A percentile compares a stretch with the other conserved stretches of the same genome.
These are phyloP conservation scores for Pogonus chalceus DNA, from an alignment of 1,140 invertebrate species.

Conservation along the genomic window DNA sequence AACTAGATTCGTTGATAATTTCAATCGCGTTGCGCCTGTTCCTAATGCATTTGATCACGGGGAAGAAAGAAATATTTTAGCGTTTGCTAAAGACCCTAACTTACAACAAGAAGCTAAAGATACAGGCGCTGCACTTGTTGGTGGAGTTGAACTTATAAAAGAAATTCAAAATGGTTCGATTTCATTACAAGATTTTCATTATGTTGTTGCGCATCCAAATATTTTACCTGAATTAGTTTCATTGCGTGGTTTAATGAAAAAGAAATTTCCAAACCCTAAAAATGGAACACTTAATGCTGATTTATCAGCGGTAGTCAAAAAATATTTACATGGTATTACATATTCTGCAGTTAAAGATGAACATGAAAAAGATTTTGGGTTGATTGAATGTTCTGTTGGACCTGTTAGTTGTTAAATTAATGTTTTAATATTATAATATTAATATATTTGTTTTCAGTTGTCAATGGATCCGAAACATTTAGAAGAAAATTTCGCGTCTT, in stretches of 20 bases:
- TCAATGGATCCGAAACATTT: slow-evolving; percentile 58
- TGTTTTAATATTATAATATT: slow-evolving; percentile 4
- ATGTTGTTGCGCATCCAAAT: slow-evolving; percentile 62
- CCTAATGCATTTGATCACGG: slow-evolving; percentile 54
- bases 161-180: slow-evolving; percentile 61
- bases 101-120: slow-evolving; percentile 44
- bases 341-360: slow-evolving; percentile 54
- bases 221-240: slow-evolving; percentile 64
- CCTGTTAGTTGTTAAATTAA: slow-evolving; percentile 39
- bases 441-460: slow-evolving; percentile 42
- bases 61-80: slow-evolving; percentile 52
- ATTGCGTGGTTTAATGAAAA: slow-evolving; percentile 64
- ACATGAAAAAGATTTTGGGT: slow-evolving; percentile 56
- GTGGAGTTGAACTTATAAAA: slow-evolving; percentile 60
- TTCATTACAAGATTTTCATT: slow-evolving; percentile 58
- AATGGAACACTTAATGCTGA: slow-evolving; percentile 56
- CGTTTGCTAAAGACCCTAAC: slow-evolving; percentile 55
- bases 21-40: slow-evolving; percentile 47
- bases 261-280: slow-evolving; percentile 58
- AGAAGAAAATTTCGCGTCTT: slow-evolving; percentile 55
- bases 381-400: slow-evolving; percentile 53
- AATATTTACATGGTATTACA: slow-evolving; percentile 54
- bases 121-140: slow-evolving; percentile 58
- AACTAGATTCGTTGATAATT: slow-evolving; percentile 53
- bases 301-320: slow-evolving; percentile 46